Evolutionary conservation across 2,797 vertebrate species (phyloP).

Genomic region (Pitangus sulphuratus): DNA sequence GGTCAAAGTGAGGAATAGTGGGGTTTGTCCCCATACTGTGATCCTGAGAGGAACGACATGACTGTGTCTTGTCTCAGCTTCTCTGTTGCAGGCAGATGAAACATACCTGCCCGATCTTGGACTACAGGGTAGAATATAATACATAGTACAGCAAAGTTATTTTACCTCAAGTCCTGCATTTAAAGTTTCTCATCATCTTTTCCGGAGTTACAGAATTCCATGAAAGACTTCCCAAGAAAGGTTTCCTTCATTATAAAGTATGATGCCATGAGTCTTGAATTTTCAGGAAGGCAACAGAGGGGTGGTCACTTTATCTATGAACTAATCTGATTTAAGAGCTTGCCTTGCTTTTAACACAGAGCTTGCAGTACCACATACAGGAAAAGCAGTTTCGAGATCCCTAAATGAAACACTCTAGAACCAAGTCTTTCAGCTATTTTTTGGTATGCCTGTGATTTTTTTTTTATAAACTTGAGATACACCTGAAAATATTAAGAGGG

Average conservation of each 20-base stretch:
- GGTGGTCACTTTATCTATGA: not conserved
- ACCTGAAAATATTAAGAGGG: not conserved
- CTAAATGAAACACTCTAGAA: not conserved
- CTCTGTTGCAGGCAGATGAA: not conserved
- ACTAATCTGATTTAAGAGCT: not conserved
- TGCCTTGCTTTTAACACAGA: not conserved
- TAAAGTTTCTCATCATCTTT: not conserved
- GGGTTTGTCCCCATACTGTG: not conserved
- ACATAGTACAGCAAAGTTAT: not conserved
- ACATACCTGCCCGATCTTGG: not conserved
- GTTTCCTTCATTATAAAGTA: not conserved
- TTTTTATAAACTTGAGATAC: not conserved
- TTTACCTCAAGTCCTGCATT: not conserved
- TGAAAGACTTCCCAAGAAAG: not conserved
- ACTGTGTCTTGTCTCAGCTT: not conserved
- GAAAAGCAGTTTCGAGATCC: not conserved
- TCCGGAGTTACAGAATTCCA: not conserved
- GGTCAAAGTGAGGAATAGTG: not conserved
- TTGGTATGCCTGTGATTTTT: not conserved
- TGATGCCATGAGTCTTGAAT: not conserved
- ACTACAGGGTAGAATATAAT: not conserved
- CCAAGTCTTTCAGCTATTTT: not conserved
- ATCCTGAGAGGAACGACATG: not conserved
- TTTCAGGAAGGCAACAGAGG: not conserved
- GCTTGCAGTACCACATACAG: not conserved